These are phyloP conservation scores for Dicycla oo DNA, from an alignment of 2,888 invertebrate genomes.

Conservation along the genomic window DNA sequence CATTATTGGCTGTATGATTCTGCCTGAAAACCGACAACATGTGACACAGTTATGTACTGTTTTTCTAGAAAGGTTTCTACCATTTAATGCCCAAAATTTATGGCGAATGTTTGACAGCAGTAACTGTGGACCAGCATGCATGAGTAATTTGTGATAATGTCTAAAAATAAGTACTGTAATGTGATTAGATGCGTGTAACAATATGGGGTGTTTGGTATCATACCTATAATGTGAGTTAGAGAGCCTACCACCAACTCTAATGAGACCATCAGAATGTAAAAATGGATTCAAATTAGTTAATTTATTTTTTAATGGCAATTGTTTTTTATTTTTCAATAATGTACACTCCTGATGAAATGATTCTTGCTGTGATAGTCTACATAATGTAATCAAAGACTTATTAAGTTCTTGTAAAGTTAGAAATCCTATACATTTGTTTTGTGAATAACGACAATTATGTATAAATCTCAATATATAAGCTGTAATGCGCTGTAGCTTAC, in stretches of 20 bases:
- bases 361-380: slow-evolving; percentile 10
- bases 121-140: slow-evolving; percentile 29
- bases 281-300: slow-evolving; percentile 5
- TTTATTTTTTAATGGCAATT: slow-evolving; percentile 18
- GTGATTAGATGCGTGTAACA: slow-evolving; percentile 10
- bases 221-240: slow-evolving; percentile 10
- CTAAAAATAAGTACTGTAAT: slow-evolving; percentile 10
- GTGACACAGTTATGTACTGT: slow-evolving; percentile 20
- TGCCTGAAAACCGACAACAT: slow-evolving; percentile 13
- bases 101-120: slow-evolving; percentile 18
- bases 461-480: slow-evolving; percentile 5
- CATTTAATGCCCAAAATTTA: slow-evolving; percentile 11
- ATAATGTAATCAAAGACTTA: background rate
- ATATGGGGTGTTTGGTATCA: background rate
- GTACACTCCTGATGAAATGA: background rate
- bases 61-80: slow-evolving; percentile 20
- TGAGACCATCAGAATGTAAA: slow-evolving; percentile 8
- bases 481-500: slow-evolving; percentile 2
- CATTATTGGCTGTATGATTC: slow-evolving; percentile 30
- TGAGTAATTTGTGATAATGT: slow-evolving; percentile 10
- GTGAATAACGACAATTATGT: background rate
- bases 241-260: slow-evolving; percentile 1
- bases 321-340: slow-evolving; percentile 10
- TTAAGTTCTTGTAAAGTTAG: slow-evolving; percentile 2
- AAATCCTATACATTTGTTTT: background rate